Percentiles rank a stretch among this genome's conserved stretches.
Evolutionary conservation across 2,113 vertebrate species (phyloP).

Genomic region (Hippocampus zosterae): DNA sequence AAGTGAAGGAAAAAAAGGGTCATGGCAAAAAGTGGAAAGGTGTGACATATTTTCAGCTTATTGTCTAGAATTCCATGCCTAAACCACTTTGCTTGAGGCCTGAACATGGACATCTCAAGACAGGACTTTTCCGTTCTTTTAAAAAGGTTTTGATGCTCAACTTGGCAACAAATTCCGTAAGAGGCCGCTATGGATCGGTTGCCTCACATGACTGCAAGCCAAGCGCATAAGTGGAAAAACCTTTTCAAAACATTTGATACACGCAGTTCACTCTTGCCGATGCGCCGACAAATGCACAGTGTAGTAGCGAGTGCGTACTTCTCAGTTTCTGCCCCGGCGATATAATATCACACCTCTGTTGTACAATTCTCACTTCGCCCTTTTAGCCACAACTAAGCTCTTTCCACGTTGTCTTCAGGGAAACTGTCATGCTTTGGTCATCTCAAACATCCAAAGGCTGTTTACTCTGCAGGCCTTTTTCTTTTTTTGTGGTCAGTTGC

Average conservation of each 20-base stretch:
- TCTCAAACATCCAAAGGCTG: not conserved
- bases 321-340: constrained; percentile 10
- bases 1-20: constrained; percentile 28
- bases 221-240: constrained; percentile 4
- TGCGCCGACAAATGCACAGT: constrained; percentile 1
- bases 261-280: not conserved
- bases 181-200: not conserved
- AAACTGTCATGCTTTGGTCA: constrained; percentile 11
- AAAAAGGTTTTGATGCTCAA: not conserved
- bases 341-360: constrained; percentile 58
- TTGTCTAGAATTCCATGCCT: constrained; percentile 39
- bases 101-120: constrained; percentile 48
- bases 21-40: constrained; percentile 26
- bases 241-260: constrained; percentile 15
- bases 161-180: not conserved
- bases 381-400: constrained; percentile 51
- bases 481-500: not conserved
- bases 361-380: constrained; percentile 60
- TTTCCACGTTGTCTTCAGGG: constrained; percentile 36
- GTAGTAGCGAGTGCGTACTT: constrained; percentile 23
- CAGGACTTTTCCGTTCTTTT: constrained; percentile 10
- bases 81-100: constrained; percentile 1
- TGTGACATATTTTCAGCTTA: constrained; percentile 58
- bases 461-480: not conserved
- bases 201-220: not conserved